These are phyloP conservation scores for Dicaeum eximium DNA, from an alignment of 2,113 vertebrate genomes.

Conservation along the genomic window DNA sequence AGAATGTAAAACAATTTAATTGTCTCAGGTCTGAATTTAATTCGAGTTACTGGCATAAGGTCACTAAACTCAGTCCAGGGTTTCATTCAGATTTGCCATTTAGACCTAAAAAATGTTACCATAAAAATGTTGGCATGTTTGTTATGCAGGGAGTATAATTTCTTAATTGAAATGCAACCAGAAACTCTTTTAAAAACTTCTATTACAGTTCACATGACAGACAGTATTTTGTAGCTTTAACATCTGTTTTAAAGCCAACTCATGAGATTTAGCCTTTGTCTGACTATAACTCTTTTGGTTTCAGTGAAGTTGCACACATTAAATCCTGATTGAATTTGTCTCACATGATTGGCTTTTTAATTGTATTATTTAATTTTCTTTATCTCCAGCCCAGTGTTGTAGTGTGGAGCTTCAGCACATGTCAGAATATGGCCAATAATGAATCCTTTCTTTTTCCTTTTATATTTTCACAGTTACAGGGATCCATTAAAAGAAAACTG, in stretches of 20 bases:
- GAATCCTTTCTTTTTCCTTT: conserved; percentile 11
- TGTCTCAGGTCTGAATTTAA: conserved; percentile 38
- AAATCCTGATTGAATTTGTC: conserved; percentile 42
- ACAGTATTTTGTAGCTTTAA: conserved; percentile 38
- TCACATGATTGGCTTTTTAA: conserved; percentile 30
- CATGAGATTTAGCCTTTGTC: conserved; percentile 18
- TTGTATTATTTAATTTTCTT: conserved; percentile 41
- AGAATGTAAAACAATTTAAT: conserved; percentile 57
- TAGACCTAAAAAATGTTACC: conserved; percentile 44
- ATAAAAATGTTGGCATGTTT: conserved; percentile 51
- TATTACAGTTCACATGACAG: conserved; percentile 27
- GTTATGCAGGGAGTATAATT: conserved; percentile 37
- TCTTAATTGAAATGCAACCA: conserved; percentile 54
- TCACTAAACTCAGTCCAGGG: conserved; percentile 1
- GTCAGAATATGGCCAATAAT: conserved; percentile 14
- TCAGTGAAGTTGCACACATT: conserved; percentile 8
- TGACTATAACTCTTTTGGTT: not conserved
- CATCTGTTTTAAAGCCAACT: conserved; percentile 28
- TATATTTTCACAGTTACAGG: conserved; percentile 72
- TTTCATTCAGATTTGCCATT: conserved; percentile 35
- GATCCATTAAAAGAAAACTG: conserved; percentile 84
- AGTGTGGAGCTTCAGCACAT: not conserved
- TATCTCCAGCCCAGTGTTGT: not conserved
- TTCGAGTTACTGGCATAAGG: not conserved
- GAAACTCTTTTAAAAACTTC: conserved; percentile 51